Conservation (phyloP, 2,888 invertebrate genomes). For the Noctua janthina region DNA sequence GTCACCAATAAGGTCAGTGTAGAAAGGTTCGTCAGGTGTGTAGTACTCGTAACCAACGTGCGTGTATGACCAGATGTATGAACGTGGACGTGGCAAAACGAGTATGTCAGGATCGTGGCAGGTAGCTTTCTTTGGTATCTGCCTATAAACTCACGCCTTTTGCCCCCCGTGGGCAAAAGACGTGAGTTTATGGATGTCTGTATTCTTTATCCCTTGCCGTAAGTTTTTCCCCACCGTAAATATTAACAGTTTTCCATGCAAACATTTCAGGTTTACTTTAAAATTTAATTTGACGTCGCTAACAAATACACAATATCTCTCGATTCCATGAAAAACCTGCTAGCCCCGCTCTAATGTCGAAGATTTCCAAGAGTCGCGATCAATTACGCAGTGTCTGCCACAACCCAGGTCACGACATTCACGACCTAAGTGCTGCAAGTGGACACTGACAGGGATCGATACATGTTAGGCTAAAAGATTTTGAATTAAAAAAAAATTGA, state of each 20-base stretch:
- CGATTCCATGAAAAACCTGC: neutral
- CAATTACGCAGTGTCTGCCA: constrained; percentile 29
- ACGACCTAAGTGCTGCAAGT: constrained; percentile 19
- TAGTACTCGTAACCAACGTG: neutral
- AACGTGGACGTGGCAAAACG: neutral
- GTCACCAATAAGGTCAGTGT: no score
- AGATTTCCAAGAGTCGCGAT: constrained; percentile 5
- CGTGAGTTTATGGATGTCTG: neutral
- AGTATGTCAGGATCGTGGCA: neutral
- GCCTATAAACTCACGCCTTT: neutral
- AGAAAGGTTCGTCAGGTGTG: no score
- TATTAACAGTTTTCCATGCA: neutral
- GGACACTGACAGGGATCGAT: constrained; percentile 7
- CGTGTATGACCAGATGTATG: neutral
- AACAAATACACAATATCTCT: neutral
- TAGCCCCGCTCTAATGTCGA: neutral
- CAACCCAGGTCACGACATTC: neutral
- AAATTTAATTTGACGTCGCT: neutral
- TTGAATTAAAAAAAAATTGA: neutral
- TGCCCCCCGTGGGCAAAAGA: neutral
- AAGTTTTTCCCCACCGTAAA: neutral
- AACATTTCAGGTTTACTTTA: neutral
- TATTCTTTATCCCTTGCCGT: neutral
- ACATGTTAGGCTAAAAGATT: constrained; percentile 1
- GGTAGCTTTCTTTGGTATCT: neutral